These are phyloP conservation scores for Sebastes hubbsi DNA, from an alignment of 2,797 vertebrate species.

Conservation along the genomic window DNA sequence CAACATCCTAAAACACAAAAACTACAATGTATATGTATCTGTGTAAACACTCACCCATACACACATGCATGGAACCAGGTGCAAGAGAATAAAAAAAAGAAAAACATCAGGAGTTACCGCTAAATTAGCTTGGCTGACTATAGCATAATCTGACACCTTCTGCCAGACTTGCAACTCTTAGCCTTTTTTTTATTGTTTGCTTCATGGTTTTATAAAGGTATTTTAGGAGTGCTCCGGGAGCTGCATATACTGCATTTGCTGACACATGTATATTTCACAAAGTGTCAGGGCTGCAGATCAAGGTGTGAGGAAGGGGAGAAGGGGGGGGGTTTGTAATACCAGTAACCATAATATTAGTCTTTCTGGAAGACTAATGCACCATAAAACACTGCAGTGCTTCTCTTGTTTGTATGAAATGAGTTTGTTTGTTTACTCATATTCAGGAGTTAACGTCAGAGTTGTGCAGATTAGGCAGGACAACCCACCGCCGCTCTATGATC, in stretches of 20 bases:
- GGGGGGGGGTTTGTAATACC: slow-evolving; percentile 6
- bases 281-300: slow-evolving; percentile 72
- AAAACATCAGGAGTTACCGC: slow-evolving; percentile 47
- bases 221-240: slow-evolving; percentile 66
- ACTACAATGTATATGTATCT: neutral
- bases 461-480: slow-evolving; percentile 53
- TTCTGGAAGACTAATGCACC: slow-evolving; percentile 18
- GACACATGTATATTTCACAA: slow-evolving; percentile 75
- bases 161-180: slow-evolving; percentile 75
- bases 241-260: slow-evolving; percentile 71
- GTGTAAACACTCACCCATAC: slow-evolving; percentile 13
- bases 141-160: slow-evolving; percentile 76
- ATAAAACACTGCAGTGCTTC: neutral
- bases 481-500: slow-evolving; percentile 62
- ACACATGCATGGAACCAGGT: slow-evolving; percentile 18
- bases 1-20: neutral
- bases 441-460: slow-evolving; percentile 49
- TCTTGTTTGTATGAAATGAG: neutral
- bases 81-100: slow-evolving; percentile 17
- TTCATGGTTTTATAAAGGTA: slow-evolving; percentile 69
- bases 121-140: slow-evolving; percentile 70
- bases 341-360: slow-evolving; percentile 40
- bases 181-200: slow-evolving; percentile 70
- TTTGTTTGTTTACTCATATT: slow-evolving; percentile 23
- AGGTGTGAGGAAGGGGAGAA: neutral